A percentile compares a stretch with the other conserved stretches of the same genome.
Evolutionary conservation across 2,888 invertebrate species (phyloP).

Genomic region (Tolmerus cingulatus): DNA sequence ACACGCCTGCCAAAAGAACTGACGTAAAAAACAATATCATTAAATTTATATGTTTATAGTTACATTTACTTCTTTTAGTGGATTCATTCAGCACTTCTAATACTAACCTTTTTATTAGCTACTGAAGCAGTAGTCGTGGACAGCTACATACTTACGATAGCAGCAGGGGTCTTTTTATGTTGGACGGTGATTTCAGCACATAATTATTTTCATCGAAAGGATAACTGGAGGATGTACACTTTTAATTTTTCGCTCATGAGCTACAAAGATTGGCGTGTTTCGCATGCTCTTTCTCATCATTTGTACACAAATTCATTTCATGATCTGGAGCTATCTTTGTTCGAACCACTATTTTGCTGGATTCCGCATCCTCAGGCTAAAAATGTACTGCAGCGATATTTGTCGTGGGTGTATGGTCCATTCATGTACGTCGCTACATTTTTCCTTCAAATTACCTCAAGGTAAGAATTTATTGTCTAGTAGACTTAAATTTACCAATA

Average conservation of each 20-base stretch:
- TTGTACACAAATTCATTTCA: slow-evolving; percentile 78
- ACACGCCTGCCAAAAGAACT: slow-evolving; percentile 57
- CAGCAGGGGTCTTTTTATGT: slow-evolving; percentile 69
- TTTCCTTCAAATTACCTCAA: not conserved
- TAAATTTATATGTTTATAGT: not conserved
- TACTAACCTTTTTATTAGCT: slow-evolving; percentile 59
- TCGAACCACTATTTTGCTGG: slow-evolving; percentile 74
- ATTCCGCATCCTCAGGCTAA: slow-evolving; percentile 68
- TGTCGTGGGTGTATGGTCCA: slow-evolving; percentile 67
- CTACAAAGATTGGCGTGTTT: slow-evolving; percentile 75
- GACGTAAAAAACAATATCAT: slow-evolving; percentile 56
- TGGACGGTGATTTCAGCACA: slow-evolving; percentile 72
- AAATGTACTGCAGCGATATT: slow-evolving; percentile 65
- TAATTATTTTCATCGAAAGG: slow-evolving; percentile 79
- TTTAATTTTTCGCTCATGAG: slow-evolving; percentile 74
- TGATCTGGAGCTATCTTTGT: slow-evolving; percentile 75
- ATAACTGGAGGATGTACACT: slow-evolving; percentile 81
- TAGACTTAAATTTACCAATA: not conserved
- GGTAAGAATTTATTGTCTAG: not conserved
- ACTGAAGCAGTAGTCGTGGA: slow-evolving; percentile 59
- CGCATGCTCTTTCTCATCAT: slow-evolving; percentile 81
- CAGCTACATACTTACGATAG: slow-evolving; percentile 54
- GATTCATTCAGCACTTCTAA: slow-evolving; percentile 61
- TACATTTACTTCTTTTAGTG: slow-evolving; percentile 51
- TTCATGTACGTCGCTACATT: not conserved